Evolutionary conservation across 2,888 invertebrate species (phyloP), one percentile per base, ranked within the genome.

Genomic region (Plagodis dolabraria): DNA sequence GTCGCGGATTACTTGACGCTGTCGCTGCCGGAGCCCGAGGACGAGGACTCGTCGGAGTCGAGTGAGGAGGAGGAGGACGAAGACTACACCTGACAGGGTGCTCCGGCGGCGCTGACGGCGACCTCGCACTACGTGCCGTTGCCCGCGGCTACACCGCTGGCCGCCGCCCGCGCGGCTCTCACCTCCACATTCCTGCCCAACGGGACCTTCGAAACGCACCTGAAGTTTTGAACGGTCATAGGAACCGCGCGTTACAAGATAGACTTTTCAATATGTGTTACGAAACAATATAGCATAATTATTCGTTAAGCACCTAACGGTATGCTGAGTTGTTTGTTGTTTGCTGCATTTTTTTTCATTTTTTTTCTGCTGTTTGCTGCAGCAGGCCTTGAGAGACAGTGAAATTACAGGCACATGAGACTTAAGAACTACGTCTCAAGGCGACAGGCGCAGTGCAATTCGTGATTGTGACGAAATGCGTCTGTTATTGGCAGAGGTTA

Each of bases 1-100:
- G 85, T 91, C 0, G 89, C 90, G 35, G 94, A 95, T 70, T 95
- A 95, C 74, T 77, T 95, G 59, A 93, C 94, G 68, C 86, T 80
- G 49, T 71, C 94, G 4, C 77, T 95, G 33, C 94, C 94, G 5
- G 86, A 86, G 36, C 80, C 81, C 1, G 87, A 83, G 7, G 75
- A 79, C n/a, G 87, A 87, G 10, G 81, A 80, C 7, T 69, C 65
- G 0, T 84, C 87, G 10, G 89, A 89, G 34, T 85, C 87, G 5
- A 85, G 85, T 53, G 90, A 89, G 53, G 87, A 84, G 47, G 85
- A 85, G 33, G 86, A 85, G 4, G 85, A 85, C 8, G 89, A 89
- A 45, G 90, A 90, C 75, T 89, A 85, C 69, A 89, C 92, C 71
- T 92, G 92, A 92, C 85, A 76, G 64, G 63, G 68, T 64, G 63